A percentile compares a stretch with the other conserved stretches of the same genome.
Evolutionary conservation across 2,888 invertebrate species (phyloP).

Genomic region (Erynnis tages): DNA sequence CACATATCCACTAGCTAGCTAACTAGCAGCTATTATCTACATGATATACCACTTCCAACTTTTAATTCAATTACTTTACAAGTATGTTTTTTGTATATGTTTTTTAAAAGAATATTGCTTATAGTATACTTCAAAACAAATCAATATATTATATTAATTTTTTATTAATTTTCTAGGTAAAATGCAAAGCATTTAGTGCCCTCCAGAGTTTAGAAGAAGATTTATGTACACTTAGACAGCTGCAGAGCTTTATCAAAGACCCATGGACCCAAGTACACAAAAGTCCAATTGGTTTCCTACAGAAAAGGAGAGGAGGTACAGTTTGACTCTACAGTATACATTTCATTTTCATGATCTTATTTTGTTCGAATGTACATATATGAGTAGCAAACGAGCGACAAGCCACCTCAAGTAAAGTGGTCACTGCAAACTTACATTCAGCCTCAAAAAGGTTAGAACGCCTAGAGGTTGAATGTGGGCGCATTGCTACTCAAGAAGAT

Average conservation of each 20-base stretch:
- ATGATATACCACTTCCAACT: not conserved
- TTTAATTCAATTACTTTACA: too few relatives aligned
- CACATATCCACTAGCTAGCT: too few relatives aligned
- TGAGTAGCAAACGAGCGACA: too few relatives aligned
- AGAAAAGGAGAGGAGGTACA: constrained; percentile 89
- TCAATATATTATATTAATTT: not conserved
- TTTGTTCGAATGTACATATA: too few relatives aligned
- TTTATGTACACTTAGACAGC: constrained; percentile 89
- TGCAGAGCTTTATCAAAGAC: constrained; percentile 88
- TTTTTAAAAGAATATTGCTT: too few relatives aligned
- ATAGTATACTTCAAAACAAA: too few relatives aligned
- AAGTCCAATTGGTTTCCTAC: constrained; percentile 93
- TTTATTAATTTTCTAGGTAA: constrained; percentile 74
- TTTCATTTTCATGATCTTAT: constrained; percentile 7
- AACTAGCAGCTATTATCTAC: not conserved
- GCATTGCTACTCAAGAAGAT: too few relatives aligned
- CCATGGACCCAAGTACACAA: constrained; percentile 88
- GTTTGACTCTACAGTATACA: not conserved
- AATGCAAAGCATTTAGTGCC: constrained; percentile 95
- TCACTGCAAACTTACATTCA: too few relatives aligned
- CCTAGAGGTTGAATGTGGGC: too few relatives aligned
- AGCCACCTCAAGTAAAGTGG: too few relatives aligned
- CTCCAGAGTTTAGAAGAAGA: constrained; percentile 95
- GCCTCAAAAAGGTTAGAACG: too few relatives aligned
- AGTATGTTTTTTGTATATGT: too few relatives aligned